Conservation (phyloP, 1,140 invertebrate species). For the Drosophila teissieri region DNA sequence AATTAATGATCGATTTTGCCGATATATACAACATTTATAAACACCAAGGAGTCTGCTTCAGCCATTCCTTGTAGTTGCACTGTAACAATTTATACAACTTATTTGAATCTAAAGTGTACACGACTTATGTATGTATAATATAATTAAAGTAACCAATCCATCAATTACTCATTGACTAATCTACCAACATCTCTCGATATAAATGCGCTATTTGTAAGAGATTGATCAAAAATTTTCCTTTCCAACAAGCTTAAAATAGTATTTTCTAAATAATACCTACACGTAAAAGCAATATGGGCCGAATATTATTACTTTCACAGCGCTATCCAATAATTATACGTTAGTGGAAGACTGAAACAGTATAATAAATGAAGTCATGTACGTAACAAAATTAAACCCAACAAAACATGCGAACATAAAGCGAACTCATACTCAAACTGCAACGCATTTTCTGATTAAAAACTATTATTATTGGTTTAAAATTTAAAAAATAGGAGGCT, state of each 20-base stretch:
- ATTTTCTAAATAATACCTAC: constrained; percentile 36
- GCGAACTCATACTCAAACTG: constrained; percentile 1
- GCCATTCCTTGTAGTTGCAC: constrained; percentile 83
- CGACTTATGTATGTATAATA: constrained; percentile 76
- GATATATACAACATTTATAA: constrained; percentile 74
- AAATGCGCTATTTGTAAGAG: constrained; percentile 39
- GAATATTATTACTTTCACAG: constrained; percentile 41
- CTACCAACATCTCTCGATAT: constrained; percentile 30
- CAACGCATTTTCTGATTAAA: neutral
- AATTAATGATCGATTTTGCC: constrained; percentile 62
- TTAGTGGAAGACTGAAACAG: constrained; percentile 47
- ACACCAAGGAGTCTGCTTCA: constrained; percentile 72
- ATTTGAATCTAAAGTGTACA: constrained; percentile 77
- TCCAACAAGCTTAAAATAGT: constrained; percentile 32
- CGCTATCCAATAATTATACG: constrained; percentile 47
- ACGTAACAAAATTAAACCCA: constrained; percentile 18
- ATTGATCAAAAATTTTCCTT: constrained; percentile 21
- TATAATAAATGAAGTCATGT: constrained; percentile 40
- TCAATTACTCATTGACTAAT: constrained; percentile 60
- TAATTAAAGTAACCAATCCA: constrained; percentile 77
- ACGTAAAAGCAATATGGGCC: constrained; percentile 34
- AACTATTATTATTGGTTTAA: constrained; percentile 1
- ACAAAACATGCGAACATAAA: constrained; percentile 7
- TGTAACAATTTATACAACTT: constrained; percentile 75
- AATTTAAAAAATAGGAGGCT: too few species aligned